phyloP scores from a whole-genome alignment of 2,113 vertebrate species.

The Notechis scutatus region DNA sequence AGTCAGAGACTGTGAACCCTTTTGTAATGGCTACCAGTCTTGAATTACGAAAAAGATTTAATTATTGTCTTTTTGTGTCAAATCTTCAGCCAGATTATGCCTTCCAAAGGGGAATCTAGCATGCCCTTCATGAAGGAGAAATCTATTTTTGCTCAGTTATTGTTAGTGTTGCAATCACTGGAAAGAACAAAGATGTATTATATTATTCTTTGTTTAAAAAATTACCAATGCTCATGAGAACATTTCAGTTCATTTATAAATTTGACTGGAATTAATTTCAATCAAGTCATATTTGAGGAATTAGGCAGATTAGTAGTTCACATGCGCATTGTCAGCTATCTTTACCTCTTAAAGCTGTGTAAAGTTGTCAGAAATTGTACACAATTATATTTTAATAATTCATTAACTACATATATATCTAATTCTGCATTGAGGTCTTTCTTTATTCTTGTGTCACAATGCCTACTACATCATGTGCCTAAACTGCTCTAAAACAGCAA shows the following conservation, averaged over 20 bases:
- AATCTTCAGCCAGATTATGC: background rate
- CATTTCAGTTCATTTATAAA: background rate
- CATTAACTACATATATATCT: slow-evolving; percentile 31
- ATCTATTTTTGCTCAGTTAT: slow-evolving; percentile 63
- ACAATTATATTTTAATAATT: slow-evolving; percentile 46
- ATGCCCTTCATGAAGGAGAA: slow-evolving; percentile 52
- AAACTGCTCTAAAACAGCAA: background rate
- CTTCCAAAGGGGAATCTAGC: background rate
- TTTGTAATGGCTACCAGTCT: background rate
- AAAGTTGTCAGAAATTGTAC: slow-evolving; percentile 32
- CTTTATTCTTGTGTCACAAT: slow-evolving; percentile 36
- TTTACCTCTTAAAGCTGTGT: slow-evolving; percentile 25
- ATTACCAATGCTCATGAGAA: slow-evolving; percentile 35
- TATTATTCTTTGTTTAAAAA: slow-evolving; percentile 44
- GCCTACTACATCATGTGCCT: background rate
- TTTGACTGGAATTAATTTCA: slow-evolving; percentile 40
- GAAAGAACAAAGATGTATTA: slow-evolving; percentile 66
- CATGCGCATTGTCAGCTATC: slow-evolving; percentile 31
- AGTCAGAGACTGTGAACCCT: background rate
- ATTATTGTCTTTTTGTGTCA: background rate
- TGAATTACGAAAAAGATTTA: background rate
- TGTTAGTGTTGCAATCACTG: slow-evolving; percentile 15
- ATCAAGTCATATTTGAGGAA: slow-evolving; percentile 58
- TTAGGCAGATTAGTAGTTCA: slow-evolving; percentile 15
- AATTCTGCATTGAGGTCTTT: slow-evolving; percentile 34